Evolutionary conservation across 2,113 vertebrate species (phyloP), one percentile per base, ranked within the genome.

Genomic region (Elgaria multicarinata): DNA sequence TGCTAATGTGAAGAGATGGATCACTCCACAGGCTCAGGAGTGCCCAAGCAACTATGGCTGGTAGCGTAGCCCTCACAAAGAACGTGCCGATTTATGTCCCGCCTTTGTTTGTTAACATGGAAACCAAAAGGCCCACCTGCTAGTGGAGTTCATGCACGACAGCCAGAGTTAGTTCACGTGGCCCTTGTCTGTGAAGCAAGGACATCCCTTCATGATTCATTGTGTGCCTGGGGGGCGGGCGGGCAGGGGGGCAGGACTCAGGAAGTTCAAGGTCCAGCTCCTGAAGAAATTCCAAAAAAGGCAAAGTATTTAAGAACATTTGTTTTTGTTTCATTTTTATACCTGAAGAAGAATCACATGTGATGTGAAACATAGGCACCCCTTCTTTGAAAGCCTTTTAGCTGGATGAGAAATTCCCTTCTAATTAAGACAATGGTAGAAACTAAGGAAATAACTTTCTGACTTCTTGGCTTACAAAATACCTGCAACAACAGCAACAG

Each of bases 61-160:
- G 44, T 31, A 77, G 88, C 89, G 67, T 80, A 79, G 14, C 85
- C 86, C 83, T 92, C 50, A 31, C 33, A 91, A 66, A 89, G 1
- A 62, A 6, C 12, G 3, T 74, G 85, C 2, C 71, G 31, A 46
- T 93, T 89, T 90, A 67, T 77, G 89, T 58, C 36, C 71, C 28
- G 86, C 71, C 9, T 74, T 89, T 74, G 42, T 39, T 44, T 9
- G 6, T 39, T 7, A 55, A 16, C 4, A 82, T 87, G 80, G 79
- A 90, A 92, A 82, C 72, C 77, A 90, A 86, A 8, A 36, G 76
- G 62, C 67, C 33, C 90, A 86, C 44, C 75, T 83, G 85, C 64
- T 85, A 13, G 0, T 22, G 78, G 74, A 89, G 46, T n/a, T n/a
- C n/a, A n/a, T n/a, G n/a, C n/a, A n/a, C n/a, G n/a, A 77, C 26